Conservation (phyloP, 2,888 invertebrate genomes). For the Leucophora obtusa region DNA sequence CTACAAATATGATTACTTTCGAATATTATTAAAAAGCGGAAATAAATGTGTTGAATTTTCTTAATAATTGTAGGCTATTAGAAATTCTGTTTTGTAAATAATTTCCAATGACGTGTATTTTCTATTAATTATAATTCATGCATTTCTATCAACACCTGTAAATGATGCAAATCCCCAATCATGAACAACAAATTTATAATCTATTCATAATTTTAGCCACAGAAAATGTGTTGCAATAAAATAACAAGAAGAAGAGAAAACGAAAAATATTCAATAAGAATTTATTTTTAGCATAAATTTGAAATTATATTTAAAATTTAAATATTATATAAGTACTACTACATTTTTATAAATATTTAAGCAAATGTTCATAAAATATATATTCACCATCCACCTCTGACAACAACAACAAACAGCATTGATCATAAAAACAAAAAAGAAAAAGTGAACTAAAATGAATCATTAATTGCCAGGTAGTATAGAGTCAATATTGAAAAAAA, state of each 20-base stretch:
- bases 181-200: neutral
- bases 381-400: conserved; percentile 11
- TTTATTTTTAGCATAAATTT: neutral
- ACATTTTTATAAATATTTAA: too few relatives aligned
- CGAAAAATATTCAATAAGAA: neutral
- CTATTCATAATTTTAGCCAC: neutral
- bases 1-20: too few relatives aligned
- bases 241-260: neutral
- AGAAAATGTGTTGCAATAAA: neutral
- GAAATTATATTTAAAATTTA: neutral
- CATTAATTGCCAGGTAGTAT: conserved; percentile 28
- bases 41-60: too few relatives aligned
- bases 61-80: neutral
- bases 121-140: neutral
- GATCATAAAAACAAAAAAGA: conserved; percentile 7
- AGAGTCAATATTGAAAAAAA: conserved; percentile 9
- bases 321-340: too few relatives aligned
- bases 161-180: conserved; percentile 9
- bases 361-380: neutral
- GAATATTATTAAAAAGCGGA: too few relatives aligned
- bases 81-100: neutral
- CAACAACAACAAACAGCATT: conserved; percentile 1
- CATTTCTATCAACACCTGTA: conserved; percentile 25
- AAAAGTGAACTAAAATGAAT: conserved; percentile 29
- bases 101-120: conserved; percentile 11